phyloP scores from a whole-genome alignment of 2,797 vertebrate species.

The Micromesistius poutassou region DNA sequence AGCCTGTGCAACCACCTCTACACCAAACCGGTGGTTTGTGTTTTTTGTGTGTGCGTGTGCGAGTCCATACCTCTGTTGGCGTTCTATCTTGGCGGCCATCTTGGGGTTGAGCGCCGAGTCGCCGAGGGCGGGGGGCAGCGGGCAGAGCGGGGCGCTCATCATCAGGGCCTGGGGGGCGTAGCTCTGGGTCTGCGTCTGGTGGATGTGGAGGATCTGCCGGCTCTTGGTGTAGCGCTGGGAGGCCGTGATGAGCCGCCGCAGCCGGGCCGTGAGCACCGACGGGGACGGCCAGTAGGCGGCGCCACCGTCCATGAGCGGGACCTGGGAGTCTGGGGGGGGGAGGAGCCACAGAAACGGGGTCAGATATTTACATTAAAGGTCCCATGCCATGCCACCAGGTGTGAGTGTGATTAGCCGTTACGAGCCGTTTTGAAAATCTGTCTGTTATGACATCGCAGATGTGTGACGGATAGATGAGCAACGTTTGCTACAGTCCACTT shows the following conservation, averaged over 20 bases:
- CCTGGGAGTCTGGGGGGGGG: constrained; percentile 73
- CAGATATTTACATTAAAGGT: not conserved
- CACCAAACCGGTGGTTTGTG: not conserved
- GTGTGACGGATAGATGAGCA: no score
- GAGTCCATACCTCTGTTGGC: constrained; percentile 87
- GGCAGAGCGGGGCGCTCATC: constrained; percentile 74
- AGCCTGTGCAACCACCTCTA: not conserved
- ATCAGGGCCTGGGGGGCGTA: constrained; percentile 71
- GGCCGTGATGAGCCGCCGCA: constrained; percentile 93
- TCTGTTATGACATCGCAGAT: no score
- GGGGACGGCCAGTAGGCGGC: constrained; percentile 91
- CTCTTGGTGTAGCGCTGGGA: constrained; percentile 95
- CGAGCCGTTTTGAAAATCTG: no score
- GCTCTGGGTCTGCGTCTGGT: constrained; percentile 71
- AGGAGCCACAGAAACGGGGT: not conserved
- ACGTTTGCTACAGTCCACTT: no score
- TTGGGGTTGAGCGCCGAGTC: constrained; percentile 90
- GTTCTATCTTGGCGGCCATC: constrained; percentile 96
- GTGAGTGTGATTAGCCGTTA: no score
- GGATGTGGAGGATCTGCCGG: constrained; percentile 89
- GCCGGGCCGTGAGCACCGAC: constrained; percentile 89
- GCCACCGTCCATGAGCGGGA: constrained; percentile 80
- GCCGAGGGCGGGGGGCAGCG: constrained; percentile 79
- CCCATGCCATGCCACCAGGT: no score
- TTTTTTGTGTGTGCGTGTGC: not conserved